These are phyloP conservation scores for Macropus fuliginosus DNA, from an alignment of 2,797 vertebrate species.

Conservation along the genomic window DNA sequence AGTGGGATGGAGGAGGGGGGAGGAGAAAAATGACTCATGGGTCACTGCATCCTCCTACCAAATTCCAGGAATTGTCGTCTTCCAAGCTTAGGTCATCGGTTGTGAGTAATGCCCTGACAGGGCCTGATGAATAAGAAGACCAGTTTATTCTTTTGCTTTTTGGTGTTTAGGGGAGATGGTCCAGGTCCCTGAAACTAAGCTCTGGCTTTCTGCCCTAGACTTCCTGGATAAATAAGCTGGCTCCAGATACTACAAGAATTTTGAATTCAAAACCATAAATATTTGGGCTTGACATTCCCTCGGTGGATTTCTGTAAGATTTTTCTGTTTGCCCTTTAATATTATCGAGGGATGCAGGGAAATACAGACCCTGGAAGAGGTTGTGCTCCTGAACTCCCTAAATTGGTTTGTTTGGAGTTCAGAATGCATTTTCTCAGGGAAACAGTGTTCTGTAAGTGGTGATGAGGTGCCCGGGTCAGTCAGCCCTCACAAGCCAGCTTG, in stretches of 20 bases:
- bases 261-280: neutral
- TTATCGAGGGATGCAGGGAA: neutral
- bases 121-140: neutral
- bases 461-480: neutral
- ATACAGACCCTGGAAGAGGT: neutral
- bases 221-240: slow-evolving; percentile 8
- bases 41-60: slow-evolving; percentile 21
- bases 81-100: slow-evolving; percentile 51
- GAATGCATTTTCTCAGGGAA: neutral
- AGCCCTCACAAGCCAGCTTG: neutral
- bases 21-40: slow-evolving; percentile 67
- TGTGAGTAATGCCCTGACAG: neutral
- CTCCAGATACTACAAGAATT: neutral
- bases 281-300: neutral
- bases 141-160: neutral
- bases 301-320: neutral
- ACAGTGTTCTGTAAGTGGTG: neutral
- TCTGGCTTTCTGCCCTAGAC: slow-evolving; percentile 19
- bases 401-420: neutral
- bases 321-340: neutral
- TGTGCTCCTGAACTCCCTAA: neutral
- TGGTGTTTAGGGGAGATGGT: neutral
- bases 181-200: slow-evolving; percentile 19
- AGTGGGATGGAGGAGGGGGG: neutral
- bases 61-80: slow-evolving; percentile 66